phyloP scores from a whole-genome alignment of 2,797 vertebrate species.

The Sebastes iracundus region DNA sequence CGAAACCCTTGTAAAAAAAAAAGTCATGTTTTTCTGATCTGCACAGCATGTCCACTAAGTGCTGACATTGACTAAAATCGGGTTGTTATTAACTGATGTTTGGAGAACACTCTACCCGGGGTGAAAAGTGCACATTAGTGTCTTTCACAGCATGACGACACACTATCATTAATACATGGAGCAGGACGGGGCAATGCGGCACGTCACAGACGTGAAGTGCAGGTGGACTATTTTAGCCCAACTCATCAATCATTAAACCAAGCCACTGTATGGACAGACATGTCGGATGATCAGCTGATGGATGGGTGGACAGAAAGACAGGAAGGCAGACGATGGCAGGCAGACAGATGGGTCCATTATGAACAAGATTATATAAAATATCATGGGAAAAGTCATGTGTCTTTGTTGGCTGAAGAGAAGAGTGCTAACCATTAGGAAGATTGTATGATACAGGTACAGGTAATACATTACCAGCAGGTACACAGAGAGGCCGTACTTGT shows the following conservation, averaged over 20 bases:
- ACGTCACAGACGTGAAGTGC: conserved; percentile 35
- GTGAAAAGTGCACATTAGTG: conserved; percentile 10
- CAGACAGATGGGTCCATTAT: conserved; percentile 3
- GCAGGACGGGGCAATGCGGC: conserved; percentile 7
- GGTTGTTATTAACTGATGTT: background rate
- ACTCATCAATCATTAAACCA: conserved; percentile 70
- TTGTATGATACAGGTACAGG: background rate
- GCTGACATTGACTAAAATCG: background rate
- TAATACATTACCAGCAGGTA: background rate
- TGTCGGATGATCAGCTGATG: conserved; percentile 43
- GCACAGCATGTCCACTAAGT: background rate
- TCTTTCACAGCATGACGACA: conserved; percentile 9
- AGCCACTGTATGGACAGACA: conserved; percentile 38
- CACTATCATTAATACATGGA: conserved; percentile 51
- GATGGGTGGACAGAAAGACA: conserved; percentile 38
- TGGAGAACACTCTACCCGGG: background rate
- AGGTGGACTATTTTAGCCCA: conserved; percentile 64
- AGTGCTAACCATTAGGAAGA: background rate
- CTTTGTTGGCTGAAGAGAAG: background rate
- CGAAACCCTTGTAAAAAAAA: background rate
- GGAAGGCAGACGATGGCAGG: background rate
- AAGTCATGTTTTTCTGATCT: background rate
- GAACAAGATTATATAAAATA: conserved; percentile 3
- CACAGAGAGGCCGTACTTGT: background rate
- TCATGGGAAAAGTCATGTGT: background rate